phyloP scores from a whole-genome alignment of 2,888 invertebrate genomes.

The Aethes cnicana region DNA sequence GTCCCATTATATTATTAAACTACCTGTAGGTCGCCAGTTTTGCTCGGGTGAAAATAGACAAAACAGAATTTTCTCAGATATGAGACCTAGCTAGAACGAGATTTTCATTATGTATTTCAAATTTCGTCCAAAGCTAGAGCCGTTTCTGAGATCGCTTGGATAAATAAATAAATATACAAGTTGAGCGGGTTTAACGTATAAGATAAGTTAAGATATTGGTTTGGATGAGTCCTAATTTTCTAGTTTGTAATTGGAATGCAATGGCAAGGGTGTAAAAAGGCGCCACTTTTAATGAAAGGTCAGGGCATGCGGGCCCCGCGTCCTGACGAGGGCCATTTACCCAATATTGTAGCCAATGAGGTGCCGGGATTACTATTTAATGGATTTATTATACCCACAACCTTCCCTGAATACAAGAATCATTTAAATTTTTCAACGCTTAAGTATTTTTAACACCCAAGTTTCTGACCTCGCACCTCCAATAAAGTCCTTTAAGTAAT shows the following conservation, averaged over 20 bases:
- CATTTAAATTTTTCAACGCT: constrained; percentile 39
- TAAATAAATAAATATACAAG: too few relatives aligned
- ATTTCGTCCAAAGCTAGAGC: too few relatives aligned
- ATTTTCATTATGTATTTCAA: too few relatives aligned
- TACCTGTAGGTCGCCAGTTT: too few relatives aligned
- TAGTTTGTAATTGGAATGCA: neutral
- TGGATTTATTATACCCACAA: constrained; percentile 54
- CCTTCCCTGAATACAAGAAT: constrained; percentile 41
- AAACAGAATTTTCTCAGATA: too few relatives aligned
- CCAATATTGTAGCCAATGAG: constrained; percentile 42
- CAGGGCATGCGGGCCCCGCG: constrained; percentile 1
- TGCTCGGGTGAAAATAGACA: too few relatives aligned
- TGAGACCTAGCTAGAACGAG: too few relatives aligned
- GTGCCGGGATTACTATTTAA: constrained; percentile 51
- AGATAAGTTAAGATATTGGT: too few relatives aligned
- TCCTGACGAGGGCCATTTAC: constrained; percentile 37
- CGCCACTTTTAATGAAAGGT: constrained; percentile 3
- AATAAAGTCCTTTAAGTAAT: constrained; percentile 16
- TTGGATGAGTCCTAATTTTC: neutral
- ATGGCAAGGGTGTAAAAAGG: neutral
- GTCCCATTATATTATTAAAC: too few relatives aligned
- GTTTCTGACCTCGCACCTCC: constrained; percentile 4
- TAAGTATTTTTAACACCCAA: neutral
- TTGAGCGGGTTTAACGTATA: too few relatives aligned
- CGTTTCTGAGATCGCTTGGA: too few relatives aligned